A percentile compares a stretch with the other conserved stretches of the same genome.
Conservation (phyloP, 2,888 invertebrate genomes). For the Cataglyphis altisquamis region DNA sequence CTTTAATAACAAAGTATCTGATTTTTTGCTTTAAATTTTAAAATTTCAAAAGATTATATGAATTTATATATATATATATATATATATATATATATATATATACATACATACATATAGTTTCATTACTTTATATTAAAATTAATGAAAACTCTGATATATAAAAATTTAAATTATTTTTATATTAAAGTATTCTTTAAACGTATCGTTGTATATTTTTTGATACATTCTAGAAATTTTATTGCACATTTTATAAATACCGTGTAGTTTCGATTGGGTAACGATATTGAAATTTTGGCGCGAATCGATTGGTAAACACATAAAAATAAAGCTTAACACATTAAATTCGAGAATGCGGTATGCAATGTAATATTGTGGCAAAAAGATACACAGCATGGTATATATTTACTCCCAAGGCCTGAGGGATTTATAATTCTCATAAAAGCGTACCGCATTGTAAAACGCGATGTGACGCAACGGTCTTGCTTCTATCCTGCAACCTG, state of each 20-base stretch:
- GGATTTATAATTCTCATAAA: constrained; percentile 73
- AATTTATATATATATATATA: background rate
- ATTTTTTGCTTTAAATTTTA: background rate
- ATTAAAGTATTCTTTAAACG: background rate
- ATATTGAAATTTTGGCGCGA: constrained; percentile 12
- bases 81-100: background rate
- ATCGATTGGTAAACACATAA: constrained; percentile 1
- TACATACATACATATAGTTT: background rate
- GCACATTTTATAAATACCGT: background rate
- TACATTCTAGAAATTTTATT: background rate
- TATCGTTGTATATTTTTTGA: background rate
- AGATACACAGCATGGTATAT: constrained; percentile 53
- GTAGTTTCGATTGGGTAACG: background rate
- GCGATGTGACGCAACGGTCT: constrained; percentile 68
- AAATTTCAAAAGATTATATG: background rate
- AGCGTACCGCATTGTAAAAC: constrained; percentile 61
- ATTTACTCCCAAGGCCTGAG: constrained; percentile 54
- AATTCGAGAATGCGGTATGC: constrained; percentile 1
- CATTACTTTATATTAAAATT: background rate
- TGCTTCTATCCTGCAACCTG: constrained; percentile 65
- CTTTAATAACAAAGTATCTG: background rate
- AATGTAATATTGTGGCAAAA: constrained; percentile 3
- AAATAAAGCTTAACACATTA: background rate
- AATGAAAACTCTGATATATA: background rate
- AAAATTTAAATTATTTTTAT: constrained; percentile 14